phyloP scores from a whole-genome alignment of 2,113 vertebrate genomes.

The Mixornis gularis region DNA sequence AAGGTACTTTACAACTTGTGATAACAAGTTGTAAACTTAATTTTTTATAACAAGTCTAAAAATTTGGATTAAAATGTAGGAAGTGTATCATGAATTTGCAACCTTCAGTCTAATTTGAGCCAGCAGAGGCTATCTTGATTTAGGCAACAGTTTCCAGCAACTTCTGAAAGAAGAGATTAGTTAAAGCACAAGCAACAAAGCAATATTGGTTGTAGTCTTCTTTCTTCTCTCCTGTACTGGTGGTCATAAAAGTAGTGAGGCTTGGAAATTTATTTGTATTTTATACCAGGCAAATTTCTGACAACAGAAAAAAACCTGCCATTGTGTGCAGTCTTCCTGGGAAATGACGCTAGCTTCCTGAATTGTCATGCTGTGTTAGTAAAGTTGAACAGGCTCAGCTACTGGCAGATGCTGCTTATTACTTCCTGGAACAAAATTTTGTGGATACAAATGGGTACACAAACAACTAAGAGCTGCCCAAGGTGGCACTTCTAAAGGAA shows the following conservation, averaged over 20 bases:
- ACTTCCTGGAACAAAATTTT: not conserved
- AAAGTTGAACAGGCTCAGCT: not conserved
- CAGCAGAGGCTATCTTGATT: not conserved
- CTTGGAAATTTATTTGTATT: not conserved
- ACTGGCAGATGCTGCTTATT: not conserved
- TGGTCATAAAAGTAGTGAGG: not conserved
- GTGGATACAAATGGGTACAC: not conserved
- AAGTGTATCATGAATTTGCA: not conserved
- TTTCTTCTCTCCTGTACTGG: not conserved
- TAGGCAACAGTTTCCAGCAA: not conserved
- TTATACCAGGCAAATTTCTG: not conserved
- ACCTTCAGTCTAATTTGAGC: not conserved
- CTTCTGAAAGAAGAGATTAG: not conserved
- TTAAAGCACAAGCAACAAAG: not conserved
- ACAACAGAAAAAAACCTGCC: not conserved
- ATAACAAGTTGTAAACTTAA: not conserved
- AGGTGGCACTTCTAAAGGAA: not conserved
- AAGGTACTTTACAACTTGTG: not conserved
- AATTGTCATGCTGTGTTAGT: not conserved
- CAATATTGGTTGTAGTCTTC: not conserved
- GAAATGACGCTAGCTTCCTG: not conserved
- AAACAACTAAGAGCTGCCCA: not conserved
- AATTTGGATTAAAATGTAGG: not conserved
- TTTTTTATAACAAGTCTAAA: not conserved
- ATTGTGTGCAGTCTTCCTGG: not conserved